These are phyloP conservation scores for Epizoanthus rinbou DNA, from an alignment of 92 coral and sea anemone genomes.

Conservation along the genomic window DNA sequence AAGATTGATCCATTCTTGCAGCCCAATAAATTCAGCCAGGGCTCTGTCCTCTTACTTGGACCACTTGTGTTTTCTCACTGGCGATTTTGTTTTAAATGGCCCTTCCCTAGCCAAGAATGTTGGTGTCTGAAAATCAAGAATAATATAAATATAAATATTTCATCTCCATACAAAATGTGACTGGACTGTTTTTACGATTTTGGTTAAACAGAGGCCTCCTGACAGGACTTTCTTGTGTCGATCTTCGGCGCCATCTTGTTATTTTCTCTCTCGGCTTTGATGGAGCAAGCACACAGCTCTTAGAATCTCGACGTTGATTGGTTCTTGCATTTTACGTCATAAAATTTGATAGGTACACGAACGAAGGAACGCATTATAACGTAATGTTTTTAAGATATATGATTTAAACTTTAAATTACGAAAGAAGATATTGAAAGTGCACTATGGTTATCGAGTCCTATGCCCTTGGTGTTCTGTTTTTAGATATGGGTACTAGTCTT, in stretches of 20 bases:
- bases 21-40: slow-evolving; percentile 55
- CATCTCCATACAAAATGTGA: background rate
- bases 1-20: slow-evolving; percentile 57
- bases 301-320: too few species aligned
- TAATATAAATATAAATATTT: background rate
- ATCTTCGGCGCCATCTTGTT: background rate
- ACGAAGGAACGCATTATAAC: too few species aligned
- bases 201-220: background rate
- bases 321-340: too few species aligned
- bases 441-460: too few species aligned
- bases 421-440: too few species aligned
- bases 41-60: slow-evolving; percentile 59
- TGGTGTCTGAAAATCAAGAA: slow-evolving; percentile 20
- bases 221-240: slow-evolving; percentile 1
- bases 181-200: background rate
- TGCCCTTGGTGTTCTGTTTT: too few species aligned
- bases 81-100: slow-evolving; percentile 36
- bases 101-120: slow-evolving; percentile 28
- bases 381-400: too few species aligned
- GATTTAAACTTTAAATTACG: too few species aligned
- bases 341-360: too few species aligned
- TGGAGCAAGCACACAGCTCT: too few species aligned
- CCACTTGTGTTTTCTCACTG: slow-evolving; percentile 62
- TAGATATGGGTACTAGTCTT: too few species aligned
- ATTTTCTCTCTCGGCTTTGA: slow-evolving; percentile 42